A percentile compares a stretch with the other conserved stretches of the same genome.
Conservation (phyloP, 2,797 vertebrate species). For the Anas bernieri region DNA sequence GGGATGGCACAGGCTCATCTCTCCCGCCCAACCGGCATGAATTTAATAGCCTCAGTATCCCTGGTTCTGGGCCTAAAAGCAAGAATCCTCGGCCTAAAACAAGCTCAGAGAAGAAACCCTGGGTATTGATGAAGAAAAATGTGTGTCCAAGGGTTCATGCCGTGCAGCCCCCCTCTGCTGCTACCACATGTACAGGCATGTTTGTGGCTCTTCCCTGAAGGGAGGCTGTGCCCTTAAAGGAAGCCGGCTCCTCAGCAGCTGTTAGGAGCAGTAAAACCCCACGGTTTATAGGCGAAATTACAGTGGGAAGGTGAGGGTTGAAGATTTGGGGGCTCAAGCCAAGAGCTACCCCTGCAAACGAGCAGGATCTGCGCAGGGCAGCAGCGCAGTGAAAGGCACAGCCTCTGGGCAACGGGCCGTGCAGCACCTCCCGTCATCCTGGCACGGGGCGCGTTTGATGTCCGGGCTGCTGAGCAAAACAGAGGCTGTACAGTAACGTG, state of each 20-base stretch:
- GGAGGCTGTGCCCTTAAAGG: not conserved
- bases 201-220: fast-evolving
- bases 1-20: not conserved
- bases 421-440: not conserved
- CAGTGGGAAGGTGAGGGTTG: not conserved
- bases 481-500: not conserved
- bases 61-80: not conserved
- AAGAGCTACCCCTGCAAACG: not conserved
- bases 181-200: fast-evolving
- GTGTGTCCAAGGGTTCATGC: not conserved
- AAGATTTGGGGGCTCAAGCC: not conserved
- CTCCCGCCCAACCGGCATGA: fast-evolving
- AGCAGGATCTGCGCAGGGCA: not conserved
- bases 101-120: not conserved
- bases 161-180: not conserved
- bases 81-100: not conserved
- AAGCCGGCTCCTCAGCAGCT: not conserved
- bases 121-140: not conserved
- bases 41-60: not conserved
- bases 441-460: not conserved
- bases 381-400: not conserved
- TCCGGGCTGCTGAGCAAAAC: not conserved
- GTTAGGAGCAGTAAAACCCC: not conserved
- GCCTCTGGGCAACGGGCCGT: not conserved
- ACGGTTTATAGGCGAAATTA: not conserved